Evolutionary conservation across 2,888 invertebrate genomes (phyloP), one percentile per base, ranked within the genome.

Genomic region (Drosophila pegasa): DNA sequence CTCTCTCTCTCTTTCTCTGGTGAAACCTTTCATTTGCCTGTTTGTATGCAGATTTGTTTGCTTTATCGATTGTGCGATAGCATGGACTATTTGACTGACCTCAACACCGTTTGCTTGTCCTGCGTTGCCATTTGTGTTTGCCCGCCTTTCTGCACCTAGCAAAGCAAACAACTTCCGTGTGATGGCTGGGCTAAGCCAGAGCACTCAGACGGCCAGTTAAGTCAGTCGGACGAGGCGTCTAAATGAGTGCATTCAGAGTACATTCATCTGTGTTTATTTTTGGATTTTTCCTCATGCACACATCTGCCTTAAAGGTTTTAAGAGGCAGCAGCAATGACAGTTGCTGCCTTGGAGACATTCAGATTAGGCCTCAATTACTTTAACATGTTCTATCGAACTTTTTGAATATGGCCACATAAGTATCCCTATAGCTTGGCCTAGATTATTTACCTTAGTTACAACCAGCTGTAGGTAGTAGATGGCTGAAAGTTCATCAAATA

Each of bases 31-130:
- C 47, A 7, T 45, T 58, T 22, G 37, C 25, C 29, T 40, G 40
- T 20, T 16, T 66, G 35, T 51, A 54, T 62, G 50, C 59, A 64
- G 64, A 71, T 67, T 69, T 80, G 72, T 88, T 84, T 80, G 64
- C 72, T 78, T 67, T 63, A 78, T 87, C 87, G 87, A 87, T 88
- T 87, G 75, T 72, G 33, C 40, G 50, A 63, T 56, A 65, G 52
- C 61, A 48, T 29, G 5, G 61, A 65, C 41, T 57, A 71, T 43
- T 74, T 72, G 61, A 43, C 51, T 65, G 63, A 31, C 67, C 67
- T 65, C 50, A 38, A 48, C 51, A 48, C 62, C 65, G 37, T 40
- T 57, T 16, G 58, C 63, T 43, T 27, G 58, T 63, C 33, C 25
- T 16, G 41, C 52, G 20, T 33, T 31, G 18, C 59, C 43, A 37